Evolutionary conservation across 2,797 vertebrate genomes (phyloP), one percentile per base, ranked within the genome.

Genomic region (Centropyge bicolor): DNA sequence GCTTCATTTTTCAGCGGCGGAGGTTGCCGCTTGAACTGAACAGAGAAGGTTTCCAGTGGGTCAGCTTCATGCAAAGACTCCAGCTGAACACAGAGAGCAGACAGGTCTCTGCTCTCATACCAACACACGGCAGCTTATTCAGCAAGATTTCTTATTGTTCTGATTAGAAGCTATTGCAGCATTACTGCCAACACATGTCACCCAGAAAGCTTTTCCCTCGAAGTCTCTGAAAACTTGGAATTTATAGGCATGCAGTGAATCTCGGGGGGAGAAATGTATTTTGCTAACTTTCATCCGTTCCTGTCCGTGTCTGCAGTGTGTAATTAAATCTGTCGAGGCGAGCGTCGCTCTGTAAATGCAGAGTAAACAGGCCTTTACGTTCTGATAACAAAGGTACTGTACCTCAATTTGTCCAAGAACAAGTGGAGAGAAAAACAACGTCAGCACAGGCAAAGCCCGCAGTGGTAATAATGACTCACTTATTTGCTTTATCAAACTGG

Each of bases 321-420:
- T 87, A 86, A 90, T 92, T 87, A 82, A 60, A 76, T 86, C 64
- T 88, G 76, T 76, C 14, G 40, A 72, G 69, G 40, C 20, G 4
- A 61, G 74, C 35, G 10, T 59, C 0, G 7, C 65, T 55, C 52
- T 70, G 74, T 69, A 63, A 81, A 73, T 67, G 72, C 68, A 35
- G 38, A 80, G 72, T 62, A 76, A 88, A 88, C 69, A 84, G 60
- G 62, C 59, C 41, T 84, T 61, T 79, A 74, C 70, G 46, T n/a
- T 38, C 20, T 54, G 76, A 88, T 75, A 83, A 75, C 14, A 63
- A 31, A 51, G 71, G 68, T 51, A 40, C 45, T 64, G 43, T 35
- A 76, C 52, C 20, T 76, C 48, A 68, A 63, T 78, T 80, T 76
- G 74, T 74, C 74, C 46, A 41, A 60, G 40, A 74, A 78, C 51